Percentiles rank a stretch among this genome's conserved stretches.
phyloP scores from a whole-genome alignment of 2,888 invertebrate species.

The Aleiodes testaceus region DNA sequence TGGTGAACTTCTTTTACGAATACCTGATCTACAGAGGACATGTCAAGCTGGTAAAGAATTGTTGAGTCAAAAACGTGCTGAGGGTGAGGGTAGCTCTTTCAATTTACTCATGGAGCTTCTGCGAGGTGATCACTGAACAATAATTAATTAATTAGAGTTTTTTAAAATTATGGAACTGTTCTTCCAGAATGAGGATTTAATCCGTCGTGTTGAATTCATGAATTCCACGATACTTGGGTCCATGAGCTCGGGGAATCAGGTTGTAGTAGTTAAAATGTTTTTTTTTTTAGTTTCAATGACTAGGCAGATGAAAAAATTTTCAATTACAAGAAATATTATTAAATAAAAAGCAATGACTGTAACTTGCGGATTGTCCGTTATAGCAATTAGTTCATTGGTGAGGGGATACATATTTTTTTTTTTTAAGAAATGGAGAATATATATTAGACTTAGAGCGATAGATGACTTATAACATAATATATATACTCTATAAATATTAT shows the following conservation, averaged over 20 bases:
- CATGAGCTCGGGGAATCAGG: constrained; percentile 67
- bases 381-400: constrained; percentile 63
- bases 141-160: constrained; percentile 14
- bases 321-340: constrained; percentile 44
- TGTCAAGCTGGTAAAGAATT: constrained; percentile 97
- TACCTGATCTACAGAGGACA: constrained; percentile 95
- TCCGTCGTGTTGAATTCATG: constrained; percentile 51
- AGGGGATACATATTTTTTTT: constrained; percentile 59
- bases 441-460: constrained; percentile 49
- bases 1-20: constrained; percentile 91
- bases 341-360: constrained; percentile 59
- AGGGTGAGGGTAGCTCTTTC: constrained; percentile 87
- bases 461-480: constrained; percentile 55
- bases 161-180: background rate
- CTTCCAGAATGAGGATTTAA: constrained; percentile 28
- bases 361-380: constrained; percentile 62
- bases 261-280: constrained; percentile 42
- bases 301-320: constrained; percentile 49
- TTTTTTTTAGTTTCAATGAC: constrained; percentile 44
- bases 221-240: constrained; percentile 65
- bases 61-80: constrained; percentile 88
- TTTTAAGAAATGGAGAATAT: constrained; percentile 1
- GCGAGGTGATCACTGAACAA: constrained; percentile 88
- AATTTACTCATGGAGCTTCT: constrained; percentile 96
- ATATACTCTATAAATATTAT: constrained; percentile 53